Evolutionary conservation across 2,797 vertebrate genomes (phyloP), one percentile per base, ranked within the genome.

Genomic region (Anisognathus igniventris): DNA sequence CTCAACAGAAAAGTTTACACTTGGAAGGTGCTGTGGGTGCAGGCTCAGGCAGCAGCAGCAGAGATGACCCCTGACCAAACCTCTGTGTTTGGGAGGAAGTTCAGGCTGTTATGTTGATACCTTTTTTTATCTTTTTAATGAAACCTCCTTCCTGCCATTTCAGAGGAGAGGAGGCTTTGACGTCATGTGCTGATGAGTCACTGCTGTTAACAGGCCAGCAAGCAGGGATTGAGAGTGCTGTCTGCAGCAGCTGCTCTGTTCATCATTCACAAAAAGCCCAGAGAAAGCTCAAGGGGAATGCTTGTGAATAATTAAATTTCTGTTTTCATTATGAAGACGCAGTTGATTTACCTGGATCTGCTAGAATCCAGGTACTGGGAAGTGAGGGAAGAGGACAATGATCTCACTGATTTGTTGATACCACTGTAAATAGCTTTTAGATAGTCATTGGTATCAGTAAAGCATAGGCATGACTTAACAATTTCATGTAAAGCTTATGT

Each of bases 261-360:
- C 97, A 97, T 98, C 97, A 98, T 98, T 98, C 97, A 98, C 91
- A 94, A 95, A 97, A 97, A 91, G 87, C 88, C 62, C 89, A 76
- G 86, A 93, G 92, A 97, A 97, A 90, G 95, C 96, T 97, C 93
- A 92, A 95, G 95, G 97, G 97, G 96, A 96, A 96, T 81, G 97
- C 89, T 98, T 93, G 97, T 95, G 94, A 97, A 96, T 97, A 96
- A 98, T 98, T 97, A 97, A 93, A 96, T 98, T 98, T 98, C 96
- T 97, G 94, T 97, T 98, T 98, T 97, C 95, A 96, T 92, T 95
- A 92, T 44, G 86, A 90, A 89, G 93, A 92, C 10, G 40, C 30
- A 39, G 93, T 89, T 82, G 95, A 83, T 93, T 88, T 91, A 94
- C 95, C 95, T 96, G 96, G 83, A 79, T 91, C 73, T 53, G 64